Conservation (phyloP, 2,797 vertebrate species). For the Etheostoma nigrum region DNA sequence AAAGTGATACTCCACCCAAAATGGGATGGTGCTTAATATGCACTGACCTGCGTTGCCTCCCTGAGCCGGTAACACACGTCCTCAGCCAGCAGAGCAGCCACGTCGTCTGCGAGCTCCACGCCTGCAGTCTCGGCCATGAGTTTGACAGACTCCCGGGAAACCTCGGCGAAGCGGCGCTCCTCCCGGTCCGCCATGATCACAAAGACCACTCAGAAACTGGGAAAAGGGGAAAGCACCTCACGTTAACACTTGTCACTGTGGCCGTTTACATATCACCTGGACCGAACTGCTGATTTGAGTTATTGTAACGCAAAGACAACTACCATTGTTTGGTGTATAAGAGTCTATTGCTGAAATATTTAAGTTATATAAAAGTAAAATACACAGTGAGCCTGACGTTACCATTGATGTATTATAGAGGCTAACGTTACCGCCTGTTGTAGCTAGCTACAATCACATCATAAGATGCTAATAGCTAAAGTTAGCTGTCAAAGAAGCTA, state of each 20-base stretch:
- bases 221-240: background rate
- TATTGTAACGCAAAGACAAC: rapidly evolving
- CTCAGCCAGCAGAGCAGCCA: conserved; percentile 91
- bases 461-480: background rate
- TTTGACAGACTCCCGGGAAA: conserved; percentile 91
- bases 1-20: background rate
- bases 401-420: no score
- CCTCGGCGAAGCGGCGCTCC: conserved; percentile 93
- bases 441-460: conserved; percentile 18
- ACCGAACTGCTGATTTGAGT: background rate
- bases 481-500: background rate
- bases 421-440: background rate
- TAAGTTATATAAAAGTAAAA: background rate
- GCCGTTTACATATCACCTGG: no score
- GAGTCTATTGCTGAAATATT: background rate
- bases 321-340: background rate
- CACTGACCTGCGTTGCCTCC: conserved; percentile 91
- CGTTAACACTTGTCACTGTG: background rate
- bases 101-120: conserved; percentile 90
- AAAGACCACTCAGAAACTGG: background rate
- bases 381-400: no score
- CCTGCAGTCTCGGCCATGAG: conserved; percentile 92
- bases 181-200: conserved; percentile 90
- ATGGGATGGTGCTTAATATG: no score
- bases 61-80: conserved; percentile 94